A percentile compares a stretch with the other conserved stretches of the same genome.
Conservation (phyloP, 2,797 vertebrate species). For the Pterois miles region DNA sequence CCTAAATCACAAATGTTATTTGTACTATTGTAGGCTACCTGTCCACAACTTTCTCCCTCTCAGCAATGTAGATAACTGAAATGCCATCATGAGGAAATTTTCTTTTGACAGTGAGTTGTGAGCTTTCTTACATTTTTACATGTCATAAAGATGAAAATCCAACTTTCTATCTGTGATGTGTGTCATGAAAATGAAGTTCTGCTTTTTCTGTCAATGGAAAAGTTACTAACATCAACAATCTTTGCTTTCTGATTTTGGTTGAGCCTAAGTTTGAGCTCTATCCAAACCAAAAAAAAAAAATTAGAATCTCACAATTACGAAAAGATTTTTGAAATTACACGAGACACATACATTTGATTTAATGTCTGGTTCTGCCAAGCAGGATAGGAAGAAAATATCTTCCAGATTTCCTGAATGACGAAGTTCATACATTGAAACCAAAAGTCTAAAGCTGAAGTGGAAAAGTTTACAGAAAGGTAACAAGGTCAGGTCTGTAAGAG, state of each 20-base stretch:
- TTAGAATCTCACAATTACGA: conserved; percentile 7
- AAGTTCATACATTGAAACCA: neutral
- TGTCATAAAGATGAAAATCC: neutral
- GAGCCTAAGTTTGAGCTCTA: neutral
- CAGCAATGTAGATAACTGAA: neutral
- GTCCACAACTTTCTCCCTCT: neutral
- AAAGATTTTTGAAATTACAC: conserved; percentile 1
- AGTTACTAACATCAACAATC: neutral
- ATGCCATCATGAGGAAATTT: neutral
- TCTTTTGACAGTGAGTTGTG: neutral
- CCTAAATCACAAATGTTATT: neutral
- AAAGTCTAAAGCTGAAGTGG: neutral
- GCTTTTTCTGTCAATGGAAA: neutral
- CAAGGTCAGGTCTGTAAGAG: conserved; percentile 5
- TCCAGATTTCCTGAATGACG: conserved; percentile 30
- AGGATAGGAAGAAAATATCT: conserved; percentile 5
- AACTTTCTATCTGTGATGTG: neutral
- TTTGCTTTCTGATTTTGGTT: neutral
- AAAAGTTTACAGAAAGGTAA: neutral
- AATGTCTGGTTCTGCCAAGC: conserved; percentile 5
- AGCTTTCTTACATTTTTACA: neutral
- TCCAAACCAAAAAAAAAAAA: neutral
- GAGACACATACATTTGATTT: neutral
- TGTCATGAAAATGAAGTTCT: neutral
- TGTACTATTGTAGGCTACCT: neutral